Evolutionary conservation across 2,888 invertebrate species (phyloP), one percentile per base, ranked within the genome.

Genomic region (Pristionchus arcanus): DNA sequence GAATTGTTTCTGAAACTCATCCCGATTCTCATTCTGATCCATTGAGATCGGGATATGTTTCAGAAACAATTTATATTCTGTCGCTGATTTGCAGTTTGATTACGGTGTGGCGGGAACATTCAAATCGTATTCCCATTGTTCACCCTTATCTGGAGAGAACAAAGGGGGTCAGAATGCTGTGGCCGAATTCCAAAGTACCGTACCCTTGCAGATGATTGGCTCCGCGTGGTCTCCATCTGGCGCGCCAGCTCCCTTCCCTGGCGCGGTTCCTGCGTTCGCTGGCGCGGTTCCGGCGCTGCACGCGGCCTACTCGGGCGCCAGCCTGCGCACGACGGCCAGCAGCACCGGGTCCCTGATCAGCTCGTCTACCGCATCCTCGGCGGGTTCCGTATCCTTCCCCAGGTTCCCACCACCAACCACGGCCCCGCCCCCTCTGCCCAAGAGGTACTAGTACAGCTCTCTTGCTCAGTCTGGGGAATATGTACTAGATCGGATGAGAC

Each of bases 291-390:
- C 84, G 28, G 55, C 21, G 5, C 34, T 55, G 19, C 84, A 85
- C 59, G 84, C 84, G 16, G 59, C 84, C 37, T 85, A 81, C 28
- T 81, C 81, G 49, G 81, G 81, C 49, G 81, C 81, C 81, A 81
- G 81, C 15, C n/a, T 81, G 49, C 81, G 81, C 1, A 81, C 81
- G 0, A 81, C 84, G 9, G 59, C 59, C 49, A 59, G 34, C 25
- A 59, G 59, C 25, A 85, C 84, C 0, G 84, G 84, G 7, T 85
- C 84, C 2, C 49, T 85, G 34, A 59, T 59, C 31, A 59, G 59
- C 31, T 81, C 81, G 16, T 81, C 81, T 3, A 37, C 42, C 7
- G 49, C 28, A 9, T 83, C 83, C 28, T 83, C 83, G 21, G n/a
- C 84, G 13, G 28, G 34, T 31, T 59, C 55, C 28, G 59, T 85